These are phyloP conservation scores for Cyclophora albipunctata DNA, from an alignment of 2,888 invertebrate species.

Conservation along the genomic window DNA sequence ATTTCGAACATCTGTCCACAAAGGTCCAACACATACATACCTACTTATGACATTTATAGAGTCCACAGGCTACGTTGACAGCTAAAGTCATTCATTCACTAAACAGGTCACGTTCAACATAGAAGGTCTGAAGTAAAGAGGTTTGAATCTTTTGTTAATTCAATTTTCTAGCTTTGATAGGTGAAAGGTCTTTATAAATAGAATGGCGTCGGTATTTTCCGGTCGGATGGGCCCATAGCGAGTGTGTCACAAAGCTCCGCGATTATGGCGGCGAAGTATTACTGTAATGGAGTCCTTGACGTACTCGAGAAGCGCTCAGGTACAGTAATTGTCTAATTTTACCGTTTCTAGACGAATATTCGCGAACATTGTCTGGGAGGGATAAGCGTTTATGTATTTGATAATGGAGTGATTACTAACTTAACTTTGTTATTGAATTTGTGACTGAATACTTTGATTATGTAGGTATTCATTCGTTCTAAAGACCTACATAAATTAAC, in stretches of 20 bases:
- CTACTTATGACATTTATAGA: constrained; percentile 47
- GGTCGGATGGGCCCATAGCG: constrained; percentile 21
- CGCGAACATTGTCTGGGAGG: constrained; percentile 3
- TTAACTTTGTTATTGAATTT: no score
- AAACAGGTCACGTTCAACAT: constrained; percentile 66
- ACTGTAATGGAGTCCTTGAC: constrained; percentile 27
- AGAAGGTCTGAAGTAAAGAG: no score
- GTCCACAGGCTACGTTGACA: constrained; percentile 29
- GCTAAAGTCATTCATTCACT: constrained; percentile 52
- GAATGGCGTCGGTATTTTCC: constrained; percentile 37
- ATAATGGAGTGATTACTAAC: no score
- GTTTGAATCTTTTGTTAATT: constrained; percentile 11
- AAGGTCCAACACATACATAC: background rate
- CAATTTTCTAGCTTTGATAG: constrained; percentile 22
- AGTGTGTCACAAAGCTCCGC: constrained; percentile 32
- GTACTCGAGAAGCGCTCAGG: constrained; percentile 17
- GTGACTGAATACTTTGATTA: no score
- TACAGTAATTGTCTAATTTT: constrained; percentile 30
- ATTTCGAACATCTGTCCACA: constrained; percentile 17
- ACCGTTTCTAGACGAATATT: constrained; percentile 22
- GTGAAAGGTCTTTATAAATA: constrained; percentile 17
- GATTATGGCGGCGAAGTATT: constrained; percentile 31
- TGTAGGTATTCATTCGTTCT: no score
- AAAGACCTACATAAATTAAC: no score
- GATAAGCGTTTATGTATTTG: no score